A percentile compares a stretch with the other conserved stretches of the same genome.
phyloP scores from a whole-genome alignment of 2,888 invertebrate genomes.

The Mantis religiosa region DNA sequence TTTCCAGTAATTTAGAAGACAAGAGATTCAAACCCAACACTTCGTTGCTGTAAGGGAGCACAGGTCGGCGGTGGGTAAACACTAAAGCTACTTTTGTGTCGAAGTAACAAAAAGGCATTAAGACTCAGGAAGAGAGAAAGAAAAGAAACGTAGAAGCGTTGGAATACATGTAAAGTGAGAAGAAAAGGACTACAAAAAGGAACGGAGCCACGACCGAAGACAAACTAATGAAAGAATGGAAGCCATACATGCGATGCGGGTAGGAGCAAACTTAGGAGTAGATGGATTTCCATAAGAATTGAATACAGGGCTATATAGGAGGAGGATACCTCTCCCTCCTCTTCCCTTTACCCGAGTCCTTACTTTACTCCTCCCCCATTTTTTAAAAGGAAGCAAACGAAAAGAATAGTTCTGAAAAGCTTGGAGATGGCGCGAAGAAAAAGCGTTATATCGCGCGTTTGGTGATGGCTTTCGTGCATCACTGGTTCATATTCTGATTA shows the following conservation, averaged over 20 bases:
- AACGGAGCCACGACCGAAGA: neutral
- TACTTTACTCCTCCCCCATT: neutral
- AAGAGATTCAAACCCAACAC: neutral
- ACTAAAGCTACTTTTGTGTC: neutral
- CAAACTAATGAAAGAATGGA: constrained; percentile 19
- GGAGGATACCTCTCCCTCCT: neutral
- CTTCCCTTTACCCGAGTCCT: neutral
- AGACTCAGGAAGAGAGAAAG: neutral
- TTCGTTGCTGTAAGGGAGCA: neutral
- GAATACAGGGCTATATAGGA: constrained; percentile 6
- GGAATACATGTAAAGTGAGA: neutral
- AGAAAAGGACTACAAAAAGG: neutral
- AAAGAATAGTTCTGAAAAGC: constrained; percentile 15
- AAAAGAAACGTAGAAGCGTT: neutral
- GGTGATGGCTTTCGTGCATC: neutral
- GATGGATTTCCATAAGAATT: constrained; percentile 25
- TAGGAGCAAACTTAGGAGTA: neutral
- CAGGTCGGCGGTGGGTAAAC: neutral
- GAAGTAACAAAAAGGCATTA: neutral
- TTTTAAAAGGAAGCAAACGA: constrained; percentile 13
- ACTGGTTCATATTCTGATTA: neutral
- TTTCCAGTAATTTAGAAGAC: neutral
- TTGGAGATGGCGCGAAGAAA: neutral
- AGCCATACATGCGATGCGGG: neutral
- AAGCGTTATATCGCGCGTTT: neutral